These are phyloP conservation scores for Thalassophryne amazonica DNA, from an alignment of 2,797 vertebrate species.

Conservation along the genomic window DNA sequence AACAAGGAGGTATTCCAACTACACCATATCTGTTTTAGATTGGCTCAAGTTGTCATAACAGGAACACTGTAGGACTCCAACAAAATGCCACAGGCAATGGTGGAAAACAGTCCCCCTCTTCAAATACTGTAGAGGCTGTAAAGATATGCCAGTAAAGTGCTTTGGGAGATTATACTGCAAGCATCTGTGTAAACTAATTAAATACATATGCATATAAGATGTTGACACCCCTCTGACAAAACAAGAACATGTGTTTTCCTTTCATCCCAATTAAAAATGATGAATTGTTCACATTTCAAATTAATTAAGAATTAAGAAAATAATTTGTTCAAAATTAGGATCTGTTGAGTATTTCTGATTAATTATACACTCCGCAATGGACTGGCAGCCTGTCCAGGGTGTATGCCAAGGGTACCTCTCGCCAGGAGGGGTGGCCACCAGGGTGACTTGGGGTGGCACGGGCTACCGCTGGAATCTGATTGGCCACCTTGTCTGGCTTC, in stretches of 20 bases:
- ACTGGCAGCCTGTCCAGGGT: too few relatives aligned
- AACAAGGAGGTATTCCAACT: conserved; percentile 13
- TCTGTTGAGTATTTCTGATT: conserved; percentile 23
- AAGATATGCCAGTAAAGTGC: conserved; percentile 70
- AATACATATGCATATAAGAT: conserved; percentile 63
- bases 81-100: conserved; percentile 46
- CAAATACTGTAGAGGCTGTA: conserved; percentile 58
- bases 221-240: conserved; percentile 55
- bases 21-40: conserved; percentile 27
- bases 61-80: conserved; percentile 47
- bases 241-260: conserved; percentile 46
- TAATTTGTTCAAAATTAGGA: conserved; percentile 3
- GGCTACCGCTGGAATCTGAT: too few relatives aligned
- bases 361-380: too few relatives aligned
- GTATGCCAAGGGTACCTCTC: too few relatives aligned
- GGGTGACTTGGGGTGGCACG: too few relatives aligned
- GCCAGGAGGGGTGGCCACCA: too few relatives aligned
- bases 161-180: conserved; percentile 68
- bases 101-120: conserved; percentile 32
- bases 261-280: conserved; percentile 33
- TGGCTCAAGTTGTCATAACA: conserved; percentile 32
- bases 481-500: too few relatives aligned
- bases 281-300: conserved; percentile 23
- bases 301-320: conserved; percentile 10
- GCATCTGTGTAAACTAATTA: conserved; percentile 76